These are phyloP conservation scores for Synanthedon vespiformis DNA, from an alignment of 2,888 invertebrate genomes.

Conservation along the genomic window DNA sequence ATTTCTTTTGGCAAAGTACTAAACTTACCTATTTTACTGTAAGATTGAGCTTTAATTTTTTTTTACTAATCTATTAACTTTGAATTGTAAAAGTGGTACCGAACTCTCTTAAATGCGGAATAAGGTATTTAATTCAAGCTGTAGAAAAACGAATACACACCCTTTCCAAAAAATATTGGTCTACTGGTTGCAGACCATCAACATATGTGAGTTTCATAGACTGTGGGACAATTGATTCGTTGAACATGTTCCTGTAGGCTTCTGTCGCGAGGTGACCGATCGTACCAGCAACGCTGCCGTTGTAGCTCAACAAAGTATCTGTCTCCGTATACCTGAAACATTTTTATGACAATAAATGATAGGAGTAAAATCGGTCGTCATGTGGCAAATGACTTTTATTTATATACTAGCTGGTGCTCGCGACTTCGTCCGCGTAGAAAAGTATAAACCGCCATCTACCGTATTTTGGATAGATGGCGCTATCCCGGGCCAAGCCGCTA, in stretches of 20 bases:
- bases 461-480: too few relatives aligned
- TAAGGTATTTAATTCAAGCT: too few relatives aligned
- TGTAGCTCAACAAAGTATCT: slow-evolving; percentile 40
- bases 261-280: slow-evolving; percentile 30
- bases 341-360: not conserved
- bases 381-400: too few relatives aligned
- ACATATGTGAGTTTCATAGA: slow-evolving; percentile 32
- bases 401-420: too few relatives aligned
- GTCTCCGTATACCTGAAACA: slow-evolving; percentile 33
- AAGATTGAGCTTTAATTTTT: not conserved
- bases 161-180: slow-evolving; percentile 48
- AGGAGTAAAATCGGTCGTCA: too few relatives aligned
- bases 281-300: slow-evolving; percentile 25
- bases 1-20: too few relatives aligned
- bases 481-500: too few relatives aligned
- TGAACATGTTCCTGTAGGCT: slow-evolving; percentile 35
- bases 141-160: slow-evolving; percentile 20
- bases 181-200: slow-evolving; percentile 19
- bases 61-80: not conserved
- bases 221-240: slow-evolving; percentile 12
- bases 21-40: too few relatives aligned
- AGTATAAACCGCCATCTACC: too few relatives aligned
- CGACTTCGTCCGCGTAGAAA: too few relatives aligned
- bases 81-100: too few relatives aligned
- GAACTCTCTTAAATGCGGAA: too few relatives aligned